Conservation (phyloP, 2,113 vertebrate species). For the Chrysochloris asiatica region DNA sequence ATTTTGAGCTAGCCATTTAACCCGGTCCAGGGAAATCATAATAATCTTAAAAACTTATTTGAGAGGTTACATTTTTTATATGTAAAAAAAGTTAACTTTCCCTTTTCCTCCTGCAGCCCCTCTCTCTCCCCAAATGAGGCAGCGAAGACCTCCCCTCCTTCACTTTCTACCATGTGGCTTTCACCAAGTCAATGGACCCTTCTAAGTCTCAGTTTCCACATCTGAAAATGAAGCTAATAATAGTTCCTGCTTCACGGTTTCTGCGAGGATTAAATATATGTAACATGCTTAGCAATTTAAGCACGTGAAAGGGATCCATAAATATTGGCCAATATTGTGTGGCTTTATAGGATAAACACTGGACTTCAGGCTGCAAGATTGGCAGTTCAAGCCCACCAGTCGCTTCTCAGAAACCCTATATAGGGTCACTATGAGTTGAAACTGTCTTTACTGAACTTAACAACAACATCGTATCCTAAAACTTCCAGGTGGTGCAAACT, state of each 20-base stretch:
- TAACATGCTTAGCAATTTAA: not conserved
- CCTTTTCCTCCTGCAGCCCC: not conserved
- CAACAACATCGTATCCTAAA: not conserved
- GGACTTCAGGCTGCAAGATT: no score
- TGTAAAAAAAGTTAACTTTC: not conserved
- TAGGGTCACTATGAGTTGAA: no score
- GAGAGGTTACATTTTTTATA: not conserved
- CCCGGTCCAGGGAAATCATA: slow-evolving; percentile 7
- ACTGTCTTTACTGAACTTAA: no score
- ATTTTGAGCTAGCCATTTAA: slow-evolving; percentile 33
- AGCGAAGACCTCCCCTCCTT: not conserved
- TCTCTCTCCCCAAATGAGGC: not conserved
- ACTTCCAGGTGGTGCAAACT: not conserved
- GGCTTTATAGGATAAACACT: no score
- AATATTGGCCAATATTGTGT: no score
- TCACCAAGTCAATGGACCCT: not conserved
- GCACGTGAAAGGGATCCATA: not conserved
- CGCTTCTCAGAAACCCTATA: no score
- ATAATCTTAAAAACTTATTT: not conserved
- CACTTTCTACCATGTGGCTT: not conserved
- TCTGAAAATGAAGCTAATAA: not conserved
- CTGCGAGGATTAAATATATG: not conserved
- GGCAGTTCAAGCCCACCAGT: no score
- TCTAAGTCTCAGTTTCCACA: not conserved
- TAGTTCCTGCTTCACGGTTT: not conserved